These are phyloP conservation scores for Laterallus jamaicensis DNA, from an alignment of 2,113 vertebrate species.

Conservation along the genomic window DNA sequence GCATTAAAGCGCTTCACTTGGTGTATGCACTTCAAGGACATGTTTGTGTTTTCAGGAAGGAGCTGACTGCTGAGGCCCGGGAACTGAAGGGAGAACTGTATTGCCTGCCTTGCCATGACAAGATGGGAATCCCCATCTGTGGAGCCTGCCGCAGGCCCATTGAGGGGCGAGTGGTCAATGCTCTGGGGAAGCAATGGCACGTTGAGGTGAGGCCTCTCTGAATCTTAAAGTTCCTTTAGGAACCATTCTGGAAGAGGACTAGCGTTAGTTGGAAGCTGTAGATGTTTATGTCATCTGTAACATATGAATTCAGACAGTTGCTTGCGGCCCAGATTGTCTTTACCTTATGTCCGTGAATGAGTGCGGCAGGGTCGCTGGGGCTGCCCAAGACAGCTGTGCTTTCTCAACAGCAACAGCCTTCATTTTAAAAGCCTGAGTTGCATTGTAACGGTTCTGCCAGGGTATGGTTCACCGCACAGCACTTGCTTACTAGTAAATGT, in stretches of 20 bases:
- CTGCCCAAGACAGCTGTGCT: neutral
- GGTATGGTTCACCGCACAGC: neutral
- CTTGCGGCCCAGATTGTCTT: neutral
- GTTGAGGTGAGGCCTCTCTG: constrained; percentile 74
- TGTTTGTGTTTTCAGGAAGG: constrained; percentile 70
- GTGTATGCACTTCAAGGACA: neutral
- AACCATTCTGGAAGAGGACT: neutral
- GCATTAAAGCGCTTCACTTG: neutral
- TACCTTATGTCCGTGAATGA: neutral
- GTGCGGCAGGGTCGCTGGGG: neutral
- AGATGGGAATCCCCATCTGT: constrained; percentile 81
- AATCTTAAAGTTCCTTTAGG: neutral
- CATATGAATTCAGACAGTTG: neutral
- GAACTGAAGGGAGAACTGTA: constrained; percentile 80
- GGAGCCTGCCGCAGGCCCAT: constrained; percentile 80
- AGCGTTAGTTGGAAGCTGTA: neutral
- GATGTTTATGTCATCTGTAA: neutral
- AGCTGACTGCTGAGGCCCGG: constrained; percentile 77
- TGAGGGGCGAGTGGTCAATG: constrained; percentile 79
- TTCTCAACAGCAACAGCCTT: neutral
- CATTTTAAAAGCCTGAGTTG: neutral
- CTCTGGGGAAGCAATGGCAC: constrained; percentile 80
- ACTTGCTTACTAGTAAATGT: neutral
- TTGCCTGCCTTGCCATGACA: constrained; percentile 80
- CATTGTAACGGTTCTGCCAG: neutral